phyloP scores from a whole-genome alignment of 1,140 invertebrate species.

The honey bee (Apis mellifera) region Amel_HAv3.1 CM009938.2:3486001-3486500 shows the following conservation, averaged over 20 bases:
- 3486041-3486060: constrained; percentile 44
- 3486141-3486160: constrained; percentile 1
- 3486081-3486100: constrained; percentile 21
- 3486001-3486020: constrained; percentile 61
- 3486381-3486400: constrained; percentile 43
- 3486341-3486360: constrained; percentile 33
- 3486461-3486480: constrained; percentile 55
- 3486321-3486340: constrained; percentile 15
- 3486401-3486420: constrained; percentile 15
- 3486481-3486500: constrained; percentile 86
- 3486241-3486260: constrained; percentile 26
- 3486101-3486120: constrained; percentile 8
- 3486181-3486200: constrained; percentile 57
- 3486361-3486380: constrained; percentile 35
- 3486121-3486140: constrained; percentile 1
- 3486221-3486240: constrained; percentile 52
- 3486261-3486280: neutral
- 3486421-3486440: constrained; percentile 46
- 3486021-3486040: constrained; percentile 49
- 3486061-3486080: constrained; percentile 23
- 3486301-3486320: neutral
- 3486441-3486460: constrained; percentile 16
- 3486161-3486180: constrained; percentile 1
- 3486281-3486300: neutral
- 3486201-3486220: constrained; percentile 41